Base-by-base conservation (phyloP, 2,888 invertebrate species). In the Dyspetes luteomarginatus region DNA sequence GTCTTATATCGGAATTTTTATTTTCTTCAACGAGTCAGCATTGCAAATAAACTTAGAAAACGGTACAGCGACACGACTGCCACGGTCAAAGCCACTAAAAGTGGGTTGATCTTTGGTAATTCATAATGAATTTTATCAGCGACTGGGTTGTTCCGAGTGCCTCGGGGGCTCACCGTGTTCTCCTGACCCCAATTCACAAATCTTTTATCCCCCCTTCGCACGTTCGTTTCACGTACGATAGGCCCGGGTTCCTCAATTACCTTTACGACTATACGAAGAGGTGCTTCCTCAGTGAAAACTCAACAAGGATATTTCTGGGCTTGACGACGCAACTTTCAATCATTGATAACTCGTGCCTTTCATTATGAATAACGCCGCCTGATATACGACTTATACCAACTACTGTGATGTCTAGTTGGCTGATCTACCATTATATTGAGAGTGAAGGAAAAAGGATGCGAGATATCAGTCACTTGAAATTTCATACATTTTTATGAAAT, bases 101-200 rank as follows among this genome's bases (percentile, higher is more conserved):
- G 82, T 83, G 76, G 82, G 78, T 78, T 76, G 81, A 79, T 78
- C 79, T 81, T 82, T 79, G 83, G 71, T 83, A 82, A 83, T 84
- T 83, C 74, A 71, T 83, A 82, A 82, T 84, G 82, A 83, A 84
- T 84, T 84, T 84, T 84, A 84, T 78, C 74, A 60, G 62, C 62
- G 74, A 83, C 58, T 73, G 75, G 67, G 68, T 69, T 72, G 75
- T 82, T 78, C 79, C 52, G 60, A 43, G 67, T 48, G 80, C 83
- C 83, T 69, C 73, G 73, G 79, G n/a, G 83, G 83, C 78, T 76
- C 68, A 79, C 67, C 72, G 73, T 80, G 85, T 79, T 84, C 85
- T 82, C 81, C 84, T 85, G 81, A 85, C 85, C 85, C 67, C 78
- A 41, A 84, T 85, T 81, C 80, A 76, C 83, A 81, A 84, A 84